Base-by-base conservation (phyloP, 2,113 vertebrate genomes). In the Hymenochirus boettgeri region DNA sequence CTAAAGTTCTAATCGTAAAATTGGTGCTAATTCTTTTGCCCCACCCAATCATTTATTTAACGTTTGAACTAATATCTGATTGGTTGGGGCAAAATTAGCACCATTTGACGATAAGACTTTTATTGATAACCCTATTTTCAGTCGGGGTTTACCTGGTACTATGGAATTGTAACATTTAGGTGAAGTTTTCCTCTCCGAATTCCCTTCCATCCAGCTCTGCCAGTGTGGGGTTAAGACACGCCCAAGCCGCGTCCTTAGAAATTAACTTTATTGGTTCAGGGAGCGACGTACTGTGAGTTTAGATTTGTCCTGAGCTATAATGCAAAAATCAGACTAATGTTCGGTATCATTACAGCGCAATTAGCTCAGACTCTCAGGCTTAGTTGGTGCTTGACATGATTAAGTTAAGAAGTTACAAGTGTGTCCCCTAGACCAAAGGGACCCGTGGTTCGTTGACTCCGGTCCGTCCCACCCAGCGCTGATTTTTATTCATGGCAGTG, bases 271-370 rank as follows among this genome's bases (percentile, higher is more conserved):
- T 33, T 35, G 57, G 65, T 52, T 69, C 56, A 69, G n/a, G 53
- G 57, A 69, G 27, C 23, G 23, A 27, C 45, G 33, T 7, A 53
- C 35, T 10, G 7, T 52, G n/a, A 23, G 46, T 69, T 56, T n/a
- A n/a, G 50, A 69, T 45, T 69, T 42, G 39, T 48, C 56, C 47
- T 37, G 57, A 53, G 35, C 48, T 22, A 52, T 59, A 52, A n/a
- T 69, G 65, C 65, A 69, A 29, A 69, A 58, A 51, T 54, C 63
- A 47, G 37, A 10, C 17, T 60, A 69, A 69, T 60, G 65, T 69
- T 59, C 65, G 53, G 59, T 69, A 69, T 69, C 65, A 69, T 69
- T 69, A 69, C 50, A 17, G 51, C 13, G 46, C 65, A 69, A 69
- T 69, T 69, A 69, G 65, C 57, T 69, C 56, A 23, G 35, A 45